Conservation (phyloP, 1,140 invertebrate genomes). For the Drosophila funebris region DNA sequence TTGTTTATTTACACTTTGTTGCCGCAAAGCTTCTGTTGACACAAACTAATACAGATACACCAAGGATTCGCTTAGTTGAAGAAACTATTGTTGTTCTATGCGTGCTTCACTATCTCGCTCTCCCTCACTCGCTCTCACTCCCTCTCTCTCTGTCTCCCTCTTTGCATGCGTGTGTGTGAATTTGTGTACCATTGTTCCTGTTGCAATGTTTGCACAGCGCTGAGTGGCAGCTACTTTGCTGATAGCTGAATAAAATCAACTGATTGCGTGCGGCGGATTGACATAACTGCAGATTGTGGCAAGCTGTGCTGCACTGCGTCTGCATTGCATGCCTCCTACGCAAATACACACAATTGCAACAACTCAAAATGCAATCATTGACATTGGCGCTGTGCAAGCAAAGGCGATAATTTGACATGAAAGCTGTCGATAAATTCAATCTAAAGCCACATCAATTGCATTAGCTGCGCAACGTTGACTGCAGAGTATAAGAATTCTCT, state of each 20-base stretch:
- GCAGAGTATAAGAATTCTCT: background rate
- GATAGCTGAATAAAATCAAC: constrained; percentile 75
- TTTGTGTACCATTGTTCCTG: too few relatives aligned
- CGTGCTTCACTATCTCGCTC: background rate
- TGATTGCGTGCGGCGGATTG: constrained; percentile 72
- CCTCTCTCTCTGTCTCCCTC: background rate
- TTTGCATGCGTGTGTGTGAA: background rate
- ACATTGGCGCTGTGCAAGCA: constrained; percentile 31
- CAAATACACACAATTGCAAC: constrained; percentile 56
- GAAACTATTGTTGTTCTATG: constrained; percentile 37
- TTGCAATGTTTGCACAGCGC: constrained; percentile 38
- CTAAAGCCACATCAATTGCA: background rate
- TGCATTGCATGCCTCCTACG: constrained; percentile 26
- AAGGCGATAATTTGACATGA: constrained; percentile 35
- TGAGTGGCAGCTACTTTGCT: constrained; percentile 71
- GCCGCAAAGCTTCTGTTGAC: constrained; percentile 50
- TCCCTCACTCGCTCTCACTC: background rate
- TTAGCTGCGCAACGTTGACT: background rate
- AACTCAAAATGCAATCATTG: constrained; percentile 68
- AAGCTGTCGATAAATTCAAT: background rate
- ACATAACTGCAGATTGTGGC: constrained; percentile 42
- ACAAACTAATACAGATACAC: constrained; percentile 47
- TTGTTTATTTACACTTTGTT: constrained; percentile 76
- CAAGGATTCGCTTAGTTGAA: constrained; percentile 40
- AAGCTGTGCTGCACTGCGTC: constrained; percentile 34